Percentiles rank a stretch among this genome's conserved stretches.
Evolutionary conservation across 2,888 invertebrate genomes (phyloP).

Genomic region (Polydrusus pterygomalis): DNA sequence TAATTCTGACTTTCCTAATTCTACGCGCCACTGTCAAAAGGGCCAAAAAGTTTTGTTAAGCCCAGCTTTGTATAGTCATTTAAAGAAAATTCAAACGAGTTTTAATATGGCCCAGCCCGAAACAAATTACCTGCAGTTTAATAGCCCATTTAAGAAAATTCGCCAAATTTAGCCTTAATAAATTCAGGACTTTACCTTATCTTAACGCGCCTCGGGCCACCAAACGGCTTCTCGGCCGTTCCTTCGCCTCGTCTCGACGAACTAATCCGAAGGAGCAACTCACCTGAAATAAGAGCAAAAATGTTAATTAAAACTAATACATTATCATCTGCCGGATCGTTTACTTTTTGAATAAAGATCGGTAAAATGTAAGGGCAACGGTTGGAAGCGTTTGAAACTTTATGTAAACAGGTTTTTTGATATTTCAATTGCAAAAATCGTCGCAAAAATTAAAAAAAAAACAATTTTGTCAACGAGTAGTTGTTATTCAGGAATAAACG

Average conservation of each 20-base stretch:
- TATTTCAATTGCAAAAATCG: too few relatives aligned
- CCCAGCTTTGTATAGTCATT: constrained; percentile 33
- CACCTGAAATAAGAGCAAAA: constrained; percentile 68
- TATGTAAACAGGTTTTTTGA: too few relatives aligned
- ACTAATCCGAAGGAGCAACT: constrained; percentile 60
- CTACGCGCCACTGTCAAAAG: constrained; percentile 16
- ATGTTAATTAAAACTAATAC: constrained; percentile 60
- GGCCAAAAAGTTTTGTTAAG: constrained; percentile 20
- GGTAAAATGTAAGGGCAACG: too few relatives aligned
- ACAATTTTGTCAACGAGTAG: too few relatives aligned
- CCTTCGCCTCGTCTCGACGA: constrained; percentile 31
- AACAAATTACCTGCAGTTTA: constrained; percentile 72
- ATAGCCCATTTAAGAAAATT: constrained; percentile 72
- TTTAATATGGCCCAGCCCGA: constrained; percentile 69
- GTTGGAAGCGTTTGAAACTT: neutral
- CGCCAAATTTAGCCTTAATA: constrained; percentile 71
- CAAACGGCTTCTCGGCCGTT: constrained; percentile 56
- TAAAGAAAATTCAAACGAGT: constrained; percentile 66
- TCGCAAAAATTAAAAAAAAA: too few relatives aligned
- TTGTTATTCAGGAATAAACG: too few relatives aligned
- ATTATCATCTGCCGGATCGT: constrained; percentile 42
- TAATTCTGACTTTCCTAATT: neutral
- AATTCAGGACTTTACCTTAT: constrained; percentile 72
- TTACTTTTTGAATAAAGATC: constrained; percentile 29
- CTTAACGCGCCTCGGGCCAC: constrained; percentile 66